phyloP scores from a whole-genome alignment of 2,888 invertebrate genomes.

The Boloria selene region DNA sequence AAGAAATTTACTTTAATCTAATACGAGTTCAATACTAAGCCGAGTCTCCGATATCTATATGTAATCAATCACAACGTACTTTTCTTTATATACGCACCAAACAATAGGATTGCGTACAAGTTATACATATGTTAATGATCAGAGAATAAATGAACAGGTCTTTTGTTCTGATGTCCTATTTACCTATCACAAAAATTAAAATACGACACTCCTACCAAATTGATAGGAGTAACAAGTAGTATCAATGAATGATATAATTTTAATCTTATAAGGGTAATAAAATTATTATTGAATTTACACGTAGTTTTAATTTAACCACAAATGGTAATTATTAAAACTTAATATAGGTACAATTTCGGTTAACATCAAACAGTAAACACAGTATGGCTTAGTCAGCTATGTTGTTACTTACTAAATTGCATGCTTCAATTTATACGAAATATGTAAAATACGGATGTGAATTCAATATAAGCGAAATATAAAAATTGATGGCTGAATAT shows the following conservation, averaged over 20 bases:
- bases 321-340: neutral
- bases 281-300: neutral
- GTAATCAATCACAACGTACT: neutral
- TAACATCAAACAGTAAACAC: neutral
- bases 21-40: neutral
- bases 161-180: conserved; percentile 10
- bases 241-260: too few species aligned
- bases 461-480: too few species aligned
- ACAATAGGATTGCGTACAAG: conserved; percentile 17
- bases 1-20: neutral
- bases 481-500: too few species aligned
- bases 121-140: conserved; percentile 4
- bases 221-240: too few species aligned
- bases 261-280: too few species aligned
- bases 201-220: too few species aligned
- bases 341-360: neutral
- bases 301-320: neutral
- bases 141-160: neutral
- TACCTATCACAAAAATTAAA: neutral
- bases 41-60: neutral
- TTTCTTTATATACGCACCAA: conserved; percentile 12
- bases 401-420: too few species aligned
- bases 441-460: too few species aligned
- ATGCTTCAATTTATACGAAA: too few species aligned
- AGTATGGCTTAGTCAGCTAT: neutral